Conservation (phyloP, 2,797 vertebrate genomes). For the Hydrolagus colliei region DNA sequence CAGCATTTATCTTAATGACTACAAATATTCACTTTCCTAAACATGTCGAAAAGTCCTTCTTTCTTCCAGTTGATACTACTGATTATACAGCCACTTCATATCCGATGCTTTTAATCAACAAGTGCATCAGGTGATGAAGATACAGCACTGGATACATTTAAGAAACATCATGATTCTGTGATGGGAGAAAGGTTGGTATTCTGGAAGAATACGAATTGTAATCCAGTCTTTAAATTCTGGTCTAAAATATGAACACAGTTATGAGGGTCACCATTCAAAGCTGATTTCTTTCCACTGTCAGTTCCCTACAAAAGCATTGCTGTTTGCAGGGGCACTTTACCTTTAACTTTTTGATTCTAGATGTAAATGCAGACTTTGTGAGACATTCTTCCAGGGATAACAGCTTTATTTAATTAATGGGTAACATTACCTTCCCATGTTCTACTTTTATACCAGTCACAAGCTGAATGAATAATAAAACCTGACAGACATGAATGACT, state of each 20-base stretch:
- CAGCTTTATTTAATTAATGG: constrained; percentile 27
- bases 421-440: constrained; percentile 7
- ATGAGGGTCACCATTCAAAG: no score
- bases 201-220: background rate
- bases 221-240: background rate
- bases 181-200: no score
- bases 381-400: background rate
- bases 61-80: no score
- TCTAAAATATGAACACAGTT: background rate
- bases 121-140: no score
- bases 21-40: no score
- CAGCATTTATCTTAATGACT: no score
- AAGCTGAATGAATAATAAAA: constrained; percentile 28
- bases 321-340: background rate
- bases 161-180: no score
- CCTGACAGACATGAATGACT: constrained; percentile 28
- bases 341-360: background rate
- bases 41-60: no score
- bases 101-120: no score
- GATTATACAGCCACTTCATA: no score
- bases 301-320: no score
- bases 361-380: background rate
- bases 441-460: constrained; percentile 20
- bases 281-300: background rate
- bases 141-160: no score